phyloP scores from a whole-genome alignment of 2,888 invertebrate genomes.

The Isoperla grammatica region DNA sequence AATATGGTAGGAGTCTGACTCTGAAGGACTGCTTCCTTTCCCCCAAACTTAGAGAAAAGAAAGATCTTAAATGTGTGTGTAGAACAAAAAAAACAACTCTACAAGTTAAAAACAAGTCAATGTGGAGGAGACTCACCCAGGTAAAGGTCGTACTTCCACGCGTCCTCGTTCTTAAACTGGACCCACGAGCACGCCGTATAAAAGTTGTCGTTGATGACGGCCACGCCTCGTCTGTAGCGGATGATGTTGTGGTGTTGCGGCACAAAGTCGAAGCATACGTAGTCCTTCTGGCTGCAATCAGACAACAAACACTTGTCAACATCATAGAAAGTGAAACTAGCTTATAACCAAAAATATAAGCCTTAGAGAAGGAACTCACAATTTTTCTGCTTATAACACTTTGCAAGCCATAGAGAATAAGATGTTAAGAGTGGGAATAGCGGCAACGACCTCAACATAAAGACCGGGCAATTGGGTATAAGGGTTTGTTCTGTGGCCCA shows the following conservation, averaged over 20 bases:
- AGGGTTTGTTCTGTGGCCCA: too few relatives aligned
- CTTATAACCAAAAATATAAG: constrained; percentile 2
- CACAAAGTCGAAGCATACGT: constrained; percentile 93
- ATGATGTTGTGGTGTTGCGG: constrained; percentile 95
- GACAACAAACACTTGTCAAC: constrained; percentile 21
- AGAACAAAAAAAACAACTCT: too few relatives aligned
- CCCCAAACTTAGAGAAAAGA: too few relatives aligned
- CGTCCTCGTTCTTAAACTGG: constrained; percentile 75
- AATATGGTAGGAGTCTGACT: too few relatives aligned
- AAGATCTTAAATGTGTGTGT: too few relatives aligned
- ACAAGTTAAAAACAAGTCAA: too few relatives aligned
- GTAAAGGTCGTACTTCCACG: constrained; percentile 84
- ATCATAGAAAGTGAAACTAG: constrained; percentile 16
- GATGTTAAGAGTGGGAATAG: too few relatives aligned
- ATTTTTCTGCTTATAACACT: not conserved
- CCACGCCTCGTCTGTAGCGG: constrained; percentile 79
- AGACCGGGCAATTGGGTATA: too few relatives aligned
- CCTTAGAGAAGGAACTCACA: not conserved
- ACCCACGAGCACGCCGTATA: constrained; percentile 94
- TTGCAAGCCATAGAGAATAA: too few relatives aligned
- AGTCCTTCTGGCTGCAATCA: constrained; percentile 88
- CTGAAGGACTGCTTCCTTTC: too few relatives aligned
- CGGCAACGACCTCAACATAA: too few relatives aligned
- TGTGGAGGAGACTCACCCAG: constrained; percentile 48
- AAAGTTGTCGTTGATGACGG: constrained; percentile 85